Base-by-base conservation (phyloP, 2,797 vertebrate species). In the Oryzias sinensis region DNA sequence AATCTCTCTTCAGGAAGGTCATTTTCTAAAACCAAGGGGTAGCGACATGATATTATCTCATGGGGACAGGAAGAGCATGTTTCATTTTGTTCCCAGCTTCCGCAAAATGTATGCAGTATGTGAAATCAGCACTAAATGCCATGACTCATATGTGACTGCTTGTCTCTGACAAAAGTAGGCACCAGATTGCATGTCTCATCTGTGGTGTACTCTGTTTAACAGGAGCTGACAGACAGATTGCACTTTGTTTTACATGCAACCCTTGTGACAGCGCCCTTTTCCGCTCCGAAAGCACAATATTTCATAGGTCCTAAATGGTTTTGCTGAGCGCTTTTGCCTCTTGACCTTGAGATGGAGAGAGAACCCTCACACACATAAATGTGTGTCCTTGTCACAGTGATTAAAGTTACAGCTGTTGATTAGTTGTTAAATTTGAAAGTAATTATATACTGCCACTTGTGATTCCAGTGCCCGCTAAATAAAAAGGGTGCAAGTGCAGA, bases 161-260 rank as follows among this genome's bases (percentile, higher is more conserved):
- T 53, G 57, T 47, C 59, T 54, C 53, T 70, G 72, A 84, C 69
- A 76, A 79, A 79, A 78, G 53, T 72, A 77, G 81, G 80, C 75
- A 81, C 64, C 83, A 86, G 81, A 82, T 82, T 87, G 84, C 74
- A 65, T 75, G 76, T 84, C 79, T 85, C 83, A 80, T 87, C 85
- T 80, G 68, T 70, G 78, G 79, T 49, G 71, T 81, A 84, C 73
- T 87, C 72, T 84, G 74, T 90, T 88, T 87, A 84, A 89, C 82
- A 83, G 73, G 59, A 81, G 72, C 67, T 76, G 85, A 83, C 82
- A 85, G 82, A 88, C 85, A 86, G 80, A 84, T 85, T 84, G 84
- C 79, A 85, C 83, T 89, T 90, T 86, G 68, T 79, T 89, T 89
- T 82, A 82, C 82, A 80, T 68, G 74, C 68, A 81, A 53, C 66